These are phyloP conservation scores for Sinotaia quadrata DNA, from an alignment of 2,888 invertebrate species.

Conservation along the genomic window DNA sequence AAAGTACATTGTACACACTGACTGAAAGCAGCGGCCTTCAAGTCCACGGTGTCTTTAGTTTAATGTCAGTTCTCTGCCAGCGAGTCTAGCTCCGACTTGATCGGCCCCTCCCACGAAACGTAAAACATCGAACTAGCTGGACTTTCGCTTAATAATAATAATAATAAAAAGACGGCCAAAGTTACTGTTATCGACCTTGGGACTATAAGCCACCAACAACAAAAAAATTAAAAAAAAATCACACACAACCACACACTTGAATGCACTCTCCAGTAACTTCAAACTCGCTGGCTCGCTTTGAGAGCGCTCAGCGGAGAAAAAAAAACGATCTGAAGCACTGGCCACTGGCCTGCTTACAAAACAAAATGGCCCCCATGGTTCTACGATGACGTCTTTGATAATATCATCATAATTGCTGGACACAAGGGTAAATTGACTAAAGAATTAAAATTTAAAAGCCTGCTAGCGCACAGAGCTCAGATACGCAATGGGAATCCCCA, in stretches of 20 bases:
- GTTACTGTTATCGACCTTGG: constrained; percentile 29
- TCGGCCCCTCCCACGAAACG: constrained; percentile 18
- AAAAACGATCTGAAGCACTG: constrained; percentile 9
- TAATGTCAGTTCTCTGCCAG: constrained; percentile 13
- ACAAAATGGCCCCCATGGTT: constrained; percentile 40
- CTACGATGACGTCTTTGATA: constrained; percentile 35
- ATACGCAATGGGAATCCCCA: background rate
- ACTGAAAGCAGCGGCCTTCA: constrained; percentile 13
- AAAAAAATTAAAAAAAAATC: constrained; percentile 25
- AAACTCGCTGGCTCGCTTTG: background rate
- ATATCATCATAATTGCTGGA: constrained; percentile 40
- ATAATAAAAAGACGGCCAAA: constrained; percentile 28
- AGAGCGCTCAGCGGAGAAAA: constrained; percentile 9
- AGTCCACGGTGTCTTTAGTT: no score
- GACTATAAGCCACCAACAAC: no score
- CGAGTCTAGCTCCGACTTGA: constrained; percentile 23
- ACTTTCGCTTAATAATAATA: constrained; percentile 10
- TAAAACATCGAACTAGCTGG: constrained; percentile 29
- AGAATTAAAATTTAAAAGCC: constrained; percentile 36
- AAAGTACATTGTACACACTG: constrained; percentile 24
- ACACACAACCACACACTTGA: constrained; percentile 13
- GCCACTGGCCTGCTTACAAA: constrained; percentile 28
- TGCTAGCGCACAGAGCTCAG: no score
- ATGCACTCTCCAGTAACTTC: constrained; percentile 27
- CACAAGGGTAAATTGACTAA: constrained; percentile 37